Evolutionary conservation across 2,113 vertebrate genomes (phyloP).

Genomic region (Aegithalos caudatus): DNA sequence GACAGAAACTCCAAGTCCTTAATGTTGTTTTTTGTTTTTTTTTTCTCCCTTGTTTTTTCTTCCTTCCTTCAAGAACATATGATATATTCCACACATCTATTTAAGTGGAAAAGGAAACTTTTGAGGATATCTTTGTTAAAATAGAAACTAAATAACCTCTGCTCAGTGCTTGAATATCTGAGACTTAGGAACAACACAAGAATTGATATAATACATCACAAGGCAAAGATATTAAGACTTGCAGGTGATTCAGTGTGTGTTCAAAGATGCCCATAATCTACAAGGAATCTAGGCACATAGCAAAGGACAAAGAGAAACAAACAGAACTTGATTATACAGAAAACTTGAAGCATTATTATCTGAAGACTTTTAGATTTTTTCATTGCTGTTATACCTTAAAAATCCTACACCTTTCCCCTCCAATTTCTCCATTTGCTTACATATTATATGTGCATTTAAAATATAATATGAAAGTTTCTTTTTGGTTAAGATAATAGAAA

Average conservation of each 20-base stretch:
- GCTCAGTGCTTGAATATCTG: not conserved
- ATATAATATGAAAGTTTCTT: not conserved
- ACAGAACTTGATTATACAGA: not conserved
- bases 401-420: not conserved
- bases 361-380: not conserved
- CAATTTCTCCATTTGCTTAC: not conserved
- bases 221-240: not conserved
- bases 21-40: rapidly evolving
- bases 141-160: not conserved
- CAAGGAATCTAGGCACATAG: not conserved
- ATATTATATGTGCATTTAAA: not conserved
- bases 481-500: not conserved
- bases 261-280: not conserved
- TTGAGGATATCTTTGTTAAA: not conserved
- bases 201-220: not conserved
- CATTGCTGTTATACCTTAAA: not conserved
- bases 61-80: not conserved
- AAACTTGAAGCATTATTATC: not conserved
- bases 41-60: not conserved
- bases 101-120: not conserved
- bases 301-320: not conserved
- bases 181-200: not conserved
- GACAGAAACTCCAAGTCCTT: not conserved
- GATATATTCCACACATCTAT: not conserved
- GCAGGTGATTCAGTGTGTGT: not conserved